These are phyloP conservation scores for Paralichthys olivaceus DNA, from an alignment of 2,113 vertebrate genomes.

Conservation along the genomic window DNA sequence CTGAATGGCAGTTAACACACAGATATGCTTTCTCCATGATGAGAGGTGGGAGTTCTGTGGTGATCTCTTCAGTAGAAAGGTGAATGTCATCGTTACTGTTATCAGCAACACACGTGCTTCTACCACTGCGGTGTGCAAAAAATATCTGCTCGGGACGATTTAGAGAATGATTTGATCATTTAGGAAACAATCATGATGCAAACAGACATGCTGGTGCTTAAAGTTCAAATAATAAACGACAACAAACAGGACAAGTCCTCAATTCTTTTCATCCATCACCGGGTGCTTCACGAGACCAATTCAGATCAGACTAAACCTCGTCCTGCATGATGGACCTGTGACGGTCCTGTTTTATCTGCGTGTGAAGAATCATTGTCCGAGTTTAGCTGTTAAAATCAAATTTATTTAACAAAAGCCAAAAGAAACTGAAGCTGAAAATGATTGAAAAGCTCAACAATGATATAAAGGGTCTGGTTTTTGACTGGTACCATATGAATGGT, in stretches of 20 bases:
- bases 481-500: not conserved
- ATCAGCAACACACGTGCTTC: not conserved
- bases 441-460: not conserved
- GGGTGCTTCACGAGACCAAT: not conserved
- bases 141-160: not conserved
- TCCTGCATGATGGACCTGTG: not conserved
- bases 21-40: not conserved
- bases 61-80: too few species aligned
- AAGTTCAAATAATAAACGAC: not conserved
- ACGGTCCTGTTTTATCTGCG: not conserved
- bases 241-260: not conserved
- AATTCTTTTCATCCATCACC: not conserved
- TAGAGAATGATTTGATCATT: not conserved
- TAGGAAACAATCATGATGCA: not conserved
- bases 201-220: not conserved
- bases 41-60: not conserved
- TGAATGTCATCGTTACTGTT: not conserved
- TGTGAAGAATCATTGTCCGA: not conserved
- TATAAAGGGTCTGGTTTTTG: not conserved
- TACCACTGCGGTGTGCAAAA: not conserved
- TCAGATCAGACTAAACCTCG: not conserved
- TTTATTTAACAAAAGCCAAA: conserved; percentile 14
- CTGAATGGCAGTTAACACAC: too few species aligned
- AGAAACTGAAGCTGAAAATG: conserved; percentile 2
- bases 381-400: not conserved